Percentiles rank a stretch among this genome's conserved stretches.
Evolutionary conservation across 2,888 invertebrate species (phyloP).

Genomic region (Gymnocheta viridis): DNA sequence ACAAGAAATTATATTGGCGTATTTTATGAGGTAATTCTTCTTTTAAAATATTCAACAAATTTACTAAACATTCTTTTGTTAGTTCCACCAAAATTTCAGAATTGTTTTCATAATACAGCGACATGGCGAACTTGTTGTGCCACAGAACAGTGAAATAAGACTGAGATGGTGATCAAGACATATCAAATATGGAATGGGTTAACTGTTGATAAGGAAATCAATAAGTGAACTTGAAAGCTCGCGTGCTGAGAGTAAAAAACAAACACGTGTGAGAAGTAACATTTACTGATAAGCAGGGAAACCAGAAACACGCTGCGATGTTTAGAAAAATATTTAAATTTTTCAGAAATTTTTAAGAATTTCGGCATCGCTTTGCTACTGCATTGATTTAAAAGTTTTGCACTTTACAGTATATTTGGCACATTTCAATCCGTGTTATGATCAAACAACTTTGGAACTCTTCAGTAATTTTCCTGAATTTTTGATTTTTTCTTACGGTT

Average conservation of each 20-base stretch:
- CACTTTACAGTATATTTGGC: too few relatives aligned
- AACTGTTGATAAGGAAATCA: neutral
- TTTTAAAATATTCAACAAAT: conserved; percentile 23
- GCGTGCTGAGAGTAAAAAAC: neutral
- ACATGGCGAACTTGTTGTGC: conserved; percentile 1
- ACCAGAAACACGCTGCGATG: too few relatives aligned
- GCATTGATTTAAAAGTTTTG: too few relatives aligned
- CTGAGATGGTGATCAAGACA: neutral
- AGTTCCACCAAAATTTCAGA: conserved; percentile 30
- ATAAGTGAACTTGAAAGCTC: neutral
- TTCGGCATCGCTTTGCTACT: too few relatives aligned
- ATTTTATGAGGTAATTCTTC: conserved; percentile 29
- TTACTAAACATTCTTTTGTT: conserved; percentile 1
- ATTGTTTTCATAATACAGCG: neutral
- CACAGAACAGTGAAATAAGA: neutral
- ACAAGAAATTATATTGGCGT: conserved; percentile 45
- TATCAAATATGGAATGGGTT: neutral
- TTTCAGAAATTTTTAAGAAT: too few relatives aligned
- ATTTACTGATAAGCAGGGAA: neutral
- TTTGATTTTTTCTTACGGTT: too few relatives aligned
- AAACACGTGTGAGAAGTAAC: neutral
- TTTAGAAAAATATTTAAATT: too few relatives aligned
- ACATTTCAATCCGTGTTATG: too few relatives aligned
- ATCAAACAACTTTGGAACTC: too few relatives aligned
- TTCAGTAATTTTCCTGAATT: too few relatives aligned